Conservation (phyloP, 1,140 invertebrate species). For the Drosophila pruinosa region DNA sequence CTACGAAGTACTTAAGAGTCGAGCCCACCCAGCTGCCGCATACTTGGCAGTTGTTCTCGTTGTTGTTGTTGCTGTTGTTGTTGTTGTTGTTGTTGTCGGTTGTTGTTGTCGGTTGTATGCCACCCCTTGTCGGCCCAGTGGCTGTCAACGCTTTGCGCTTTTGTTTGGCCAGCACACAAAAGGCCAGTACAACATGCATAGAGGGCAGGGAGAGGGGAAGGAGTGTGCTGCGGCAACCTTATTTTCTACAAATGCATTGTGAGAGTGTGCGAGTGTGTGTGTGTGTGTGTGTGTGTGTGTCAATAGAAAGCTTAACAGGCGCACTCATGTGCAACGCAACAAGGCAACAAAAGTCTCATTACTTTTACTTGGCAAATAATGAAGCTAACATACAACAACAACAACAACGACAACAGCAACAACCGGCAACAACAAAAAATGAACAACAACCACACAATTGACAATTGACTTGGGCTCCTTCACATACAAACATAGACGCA, state of each 20-base stretch:
- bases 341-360: conserved; percentile 80
- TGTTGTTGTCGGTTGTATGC: background rate
- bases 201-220: background rate
- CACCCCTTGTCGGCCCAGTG: conserved; percentile 30
- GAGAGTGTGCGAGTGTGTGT: conserved; percentile 4
- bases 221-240: conserved; percentile 20
- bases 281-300: conserved; percentile 22
- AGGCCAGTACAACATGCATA: conserved; percentile 37
- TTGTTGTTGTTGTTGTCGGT: conserved; percentile 17
- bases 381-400: conserved; percentile 62
- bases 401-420: conserved; percentile 16
- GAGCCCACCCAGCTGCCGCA: background rate
- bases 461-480: conserved; percentile 57
- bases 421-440: conserved; percentile 28
- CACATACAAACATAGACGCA: too few species aligned
- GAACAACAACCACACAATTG: background rate
- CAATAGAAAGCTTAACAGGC: conserved; percentile 69
- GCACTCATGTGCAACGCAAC: conserved; percentile 79
- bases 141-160: conserved; percentile 70
- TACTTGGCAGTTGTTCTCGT: background rate
- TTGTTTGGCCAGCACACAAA: conserved; percentile 76
- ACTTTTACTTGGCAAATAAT: conserved; percentile 81
- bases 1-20: background rate
- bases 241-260: conserved; percentile 50
- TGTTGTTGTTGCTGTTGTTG: conserved; percentile 19